Evolutionary conservation across 2,888 invertebrate species (phyloP), one percentile per base, ranked within the genome.

Genomic region (Smittia sp.): DNA sequence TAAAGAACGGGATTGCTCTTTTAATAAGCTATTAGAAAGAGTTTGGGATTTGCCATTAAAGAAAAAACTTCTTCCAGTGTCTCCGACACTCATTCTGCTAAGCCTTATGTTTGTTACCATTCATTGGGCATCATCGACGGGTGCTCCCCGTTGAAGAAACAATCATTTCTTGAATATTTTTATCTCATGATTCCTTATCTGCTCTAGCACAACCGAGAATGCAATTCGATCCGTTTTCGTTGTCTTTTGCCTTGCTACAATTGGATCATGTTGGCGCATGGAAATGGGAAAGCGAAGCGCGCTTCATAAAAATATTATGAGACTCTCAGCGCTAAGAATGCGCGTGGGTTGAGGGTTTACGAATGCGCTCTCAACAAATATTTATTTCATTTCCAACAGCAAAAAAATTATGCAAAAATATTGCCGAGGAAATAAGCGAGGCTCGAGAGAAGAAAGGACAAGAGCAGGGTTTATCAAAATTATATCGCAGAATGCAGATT

Each of bases 121-220:
- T n/a, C n/a, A n/a, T n/a, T n/a, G n/a, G n/a, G n/a, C n/a, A n/a
- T n/a, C n/a, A n/a, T n/a, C n/a, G n/a, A n/a, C n/a, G n/a, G n/a
- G n/a, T 46, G 15, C 6, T 13, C 46, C 15, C 46, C 46, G 9
- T 46, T 46, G n/a, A 46, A 46, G 46, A 46, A 46, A 46, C 62
- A 62, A 62, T 62, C 7, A 24, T 62, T 22, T 39, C 27, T 13
- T 32, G 15, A 27, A 13, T 27, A 63, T 67, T 38, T 67, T 67
- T 67, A 67, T 67, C 66, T 67, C 66, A 67, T 67, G 39, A 67
- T 67, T 67, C 66, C 66, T 67, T 67, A 67, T 67, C 66, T 67
- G 38, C 18, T 15, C 25, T 3, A 62, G 13, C 13, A 27, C 32
- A 15, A 13, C 13, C 11, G 66, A 67, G 66, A 66, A 38, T 38